Evolutionary conservation across 2,113 vertebrate genomes (phyloP).

Genomic region (Trichomycterus rosablanca): DNA sequence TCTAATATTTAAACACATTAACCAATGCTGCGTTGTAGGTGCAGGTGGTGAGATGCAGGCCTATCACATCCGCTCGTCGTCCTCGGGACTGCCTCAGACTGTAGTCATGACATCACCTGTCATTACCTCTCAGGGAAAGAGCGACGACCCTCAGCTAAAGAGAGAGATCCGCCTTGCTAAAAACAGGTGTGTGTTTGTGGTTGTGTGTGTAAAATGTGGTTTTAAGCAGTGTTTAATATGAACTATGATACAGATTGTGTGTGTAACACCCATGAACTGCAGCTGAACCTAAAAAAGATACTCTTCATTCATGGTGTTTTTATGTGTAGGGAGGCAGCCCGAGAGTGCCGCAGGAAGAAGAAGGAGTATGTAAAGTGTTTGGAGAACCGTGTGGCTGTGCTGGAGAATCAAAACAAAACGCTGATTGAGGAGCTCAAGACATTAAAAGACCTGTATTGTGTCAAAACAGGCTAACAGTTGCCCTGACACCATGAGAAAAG

Average conservation of each 20-base stretch:
- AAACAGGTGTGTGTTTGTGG: slow-evolving; percentile 77
- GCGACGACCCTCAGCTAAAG: slow-evolving; percentile 87
- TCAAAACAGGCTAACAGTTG: slow-evolving; percentile 90
- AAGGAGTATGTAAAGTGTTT: slow-evolving; percentile 99
- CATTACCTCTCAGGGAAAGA: slow-evolving; percentile 42
- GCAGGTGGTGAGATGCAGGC: slow-evolving; percentile 95
- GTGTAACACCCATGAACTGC: too few relatives aligned
- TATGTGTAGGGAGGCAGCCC: slow-evolving; percentile 69
- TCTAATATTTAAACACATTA: too few relatives aligned
- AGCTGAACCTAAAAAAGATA: too few relatives aligned
- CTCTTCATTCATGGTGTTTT: too few relatives aligned
- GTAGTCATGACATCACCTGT: slow-evolving; percentile 44
- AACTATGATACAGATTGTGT: not conserved
- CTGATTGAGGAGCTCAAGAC: slow-evolving; percentile 98
- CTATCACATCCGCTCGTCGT: slow-evolving; percentile 96
- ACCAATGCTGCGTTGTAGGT: slow-evolving; percentile 60
- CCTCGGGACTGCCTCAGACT: slow-evolving; percentile 77
- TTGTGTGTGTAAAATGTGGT: not conserved
- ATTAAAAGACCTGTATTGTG: slow-evolving; percentile 99
- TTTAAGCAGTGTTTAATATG: not conserved
- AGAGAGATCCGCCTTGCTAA: slow-evolving; percentile 97
- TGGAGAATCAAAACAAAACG: slow-evolving; percentile 99
- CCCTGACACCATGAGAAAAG: not conserved
- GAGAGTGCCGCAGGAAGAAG: slow-evolving; percentile 97
- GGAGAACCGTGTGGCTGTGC: slow-evolving; percentile 98